A percentile compares a stretch with the other conserved stretches of the same genome.
phyloP scores from a whole-genome alignment of 2,888 invertebrate species.

The Folsomia manolachei region DNA sequence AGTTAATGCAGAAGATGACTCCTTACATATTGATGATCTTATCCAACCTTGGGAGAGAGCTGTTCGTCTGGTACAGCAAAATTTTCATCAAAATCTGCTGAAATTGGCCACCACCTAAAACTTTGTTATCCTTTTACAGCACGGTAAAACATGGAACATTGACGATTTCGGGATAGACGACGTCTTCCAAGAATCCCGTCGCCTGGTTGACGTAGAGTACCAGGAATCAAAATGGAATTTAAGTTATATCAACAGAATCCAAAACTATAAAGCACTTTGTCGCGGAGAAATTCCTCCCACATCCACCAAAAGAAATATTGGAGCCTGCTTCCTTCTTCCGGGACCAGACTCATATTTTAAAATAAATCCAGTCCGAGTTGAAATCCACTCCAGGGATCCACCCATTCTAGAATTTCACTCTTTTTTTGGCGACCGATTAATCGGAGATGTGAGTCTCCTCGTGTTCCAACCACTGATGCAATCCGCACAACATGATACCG shows the following conservation, averaged over 20 bases:
- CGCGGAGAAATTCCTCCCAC: conserved; percentile 21
- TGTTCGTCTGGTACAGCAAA: conserved; percentile 21
- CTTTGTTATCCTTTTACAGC: neutral
- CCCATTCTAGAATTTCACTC: conserved; percentile 24
- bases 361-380: conserved; percentile 23
- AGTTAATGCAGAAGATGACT: conserved; percentile 18
- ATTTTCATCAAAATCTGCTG: no score
- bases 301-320: neutral
- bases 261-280: conserved; percentile 27
- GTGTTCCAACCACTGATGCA: conserved; percentile 9
- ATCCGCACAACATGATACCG: neutral
- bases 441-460: neutral
- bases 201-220: neutral
- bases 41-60: conserved; percentile 24
- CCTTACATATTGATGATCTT: conserved; percentile 18
- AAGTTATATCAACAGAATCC: conserved; percentile 11
- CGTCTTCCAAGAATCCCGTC: conserved; percentile 24
- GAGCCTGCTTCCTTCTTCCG: neutral
- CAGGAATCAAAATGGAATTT: conserved; percentile 7
- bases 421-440: conserved; percentile 18
- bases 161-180: conserved; percentile 26
- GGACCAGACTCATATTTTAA: conserved; percentile 18
- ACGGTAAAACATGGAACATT: conserved; percentile 21
- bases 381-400: conserved; percentile 26
- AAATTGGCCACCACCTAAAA: neutral